These are phyloP conservation scores for Lagopus muta DNA, from an alignment of 2,113 vertebrate genomes.

Conservation along the genomic window DNA sequence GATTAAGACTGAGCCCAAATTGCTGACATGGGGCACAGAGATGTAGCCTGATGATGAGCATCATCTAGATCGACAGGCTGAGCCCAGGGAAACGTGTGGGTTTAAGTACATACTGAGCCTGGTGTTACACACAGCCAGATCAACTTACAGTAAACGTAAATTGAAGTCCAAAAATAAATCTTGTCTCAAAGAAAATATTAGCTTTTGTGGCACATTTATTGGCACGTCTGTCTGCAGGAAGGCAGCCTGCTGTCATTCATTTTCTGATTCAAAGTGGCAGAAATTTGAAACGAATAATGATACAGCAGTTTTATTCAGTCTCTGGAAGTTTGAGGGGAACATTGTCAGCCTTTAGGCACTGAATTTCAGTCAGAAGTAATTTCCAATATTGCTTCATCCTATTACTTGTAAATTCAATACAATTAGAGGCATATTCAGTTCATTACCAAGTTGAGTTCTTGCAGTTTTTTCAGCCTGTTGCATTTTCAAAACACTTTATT, in stretches of 20 bases:
- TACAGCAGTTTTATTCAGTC: conserved; percentile 60
- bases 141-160: background rate
- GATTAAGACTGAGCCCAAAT: conserved; percentile 38
- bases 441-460: conserved; percentile 77
- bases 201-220: conserved; percentile 52
- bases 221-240: conserved; percentile 47
- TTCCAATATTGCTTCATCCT: conserved; percentile 67
- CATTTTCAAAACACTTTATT: conserved; percentile 79
- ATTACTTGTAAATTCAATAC: conserved; percentile 80
- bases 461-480: conserved; percentile 64
- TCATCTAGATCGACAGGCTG: background rate
- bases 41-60: background rate
- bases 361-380: conserved; percentile 78
- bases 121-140: background rate
- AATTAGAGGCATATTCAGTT: conserved; percentile 80
- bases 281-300: conserved; percentile 70
- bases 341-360: conserved; percentile 68
- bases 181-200: conserved; percentile 10
- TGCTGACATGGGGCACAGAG: background rate
- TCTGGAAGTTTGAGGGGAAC: conserved; percentile 49
- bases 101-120: background rate
- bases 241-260: conserved; percentile 9
- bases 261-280: conserved; percentile 55
- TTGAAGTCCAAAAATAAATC: conserved; percentile 11
- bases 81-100: background rate